Base-by-base conservation (phyloP, 2,797 vertebrate genomes). In the Varecia variegata region DNA sequence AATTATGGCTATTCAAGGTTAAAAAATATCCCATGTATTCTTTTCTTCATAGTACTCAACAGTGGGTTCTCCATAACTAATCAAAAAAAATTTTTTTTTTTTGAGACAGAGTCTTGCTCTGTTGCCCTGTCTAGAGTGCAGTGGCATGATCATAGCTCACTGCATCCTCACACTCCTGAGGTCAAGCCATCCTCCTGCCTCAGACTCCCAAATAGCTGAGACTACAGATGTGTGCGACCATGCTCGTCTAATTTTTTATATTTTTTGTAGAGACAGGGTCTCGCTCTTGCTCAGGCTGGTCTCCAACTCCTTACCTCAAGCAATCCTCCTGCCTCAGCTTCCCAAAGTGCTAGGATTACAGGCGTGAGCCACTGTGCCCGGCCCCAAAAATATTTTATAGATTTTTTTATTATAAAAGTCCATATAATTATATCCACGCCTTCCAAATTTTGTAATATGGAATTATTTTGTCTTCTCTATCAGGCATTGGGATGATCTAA, bases 161-260 rank as follows among this genome's bases (percentile, higher is more conserved):
- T 17, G 30, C 60, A 65, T 7, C 14, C 15, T 32, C 30, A 32
- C 1, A 17, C 15, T 65, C 60, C 30, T 65, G 60, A 14, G 10
- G 10, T 32, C 30, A 62, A 62, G 30, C 1, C 0, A 62, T 62
- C 60, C 60, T 62, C 30, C 30, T 58, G 56, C 23, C 23, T 58
- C 56, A 25, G 10, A 25, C 56, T 25, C 23, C 23, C 10, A 27
- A 58, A 58, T 4, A 58, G 23, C 58, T 32, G 27, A 27, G 13
- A 62, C 56, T 58, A 58, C 15, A n/a, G 15, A 7, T 15, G 2
- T 18, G 7, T n/a, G 7, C 62, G 15, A 65, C 32, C 62, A n/a
- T 0, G 7, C 17, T 7, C 1, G 0, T 32, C 15, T n/a, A n/a
- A 18, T 18, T 18, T 18, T 65, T 65, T n/a, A 7, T n/a, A n/a